Conservation (phyloP, 2,888 invertebrate species). For the Brenthis hecate region DNA sequence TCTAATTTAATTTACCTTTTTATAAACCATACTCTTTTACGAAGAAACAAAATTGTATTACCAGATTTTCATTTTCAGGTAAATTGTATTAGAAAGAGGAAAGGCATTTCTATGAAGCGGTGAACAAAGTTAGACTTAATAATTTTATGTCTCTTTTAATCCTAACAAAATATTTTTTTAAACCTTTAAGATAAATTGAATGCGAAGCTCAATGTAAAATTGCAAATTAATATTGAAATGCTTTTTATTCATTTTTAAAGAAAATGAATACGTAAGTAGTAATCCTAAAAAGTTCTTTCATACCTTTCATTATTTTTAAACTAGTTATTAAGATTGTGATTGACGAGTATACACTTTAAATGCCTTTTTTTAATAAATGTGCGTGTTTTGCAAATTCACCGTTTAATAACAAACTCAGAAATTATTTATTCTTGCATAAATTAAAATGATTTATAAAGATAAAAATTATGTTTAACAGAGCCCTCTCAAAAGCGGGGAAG, state of each 20-base stretch:
- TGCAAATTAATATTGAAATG: neutral
- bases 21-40: neutral
- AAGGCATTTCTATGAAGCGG: constrained; percentile 1
- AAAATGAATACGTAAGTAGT: neutral
- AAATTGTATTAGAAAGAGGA: constrained; percentile 29
- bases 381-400: no score
- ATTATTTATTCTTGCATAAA: no score
- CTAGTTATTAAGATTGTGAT: no score
- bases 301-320: neutral
- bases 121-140: constrained; percentile 5
- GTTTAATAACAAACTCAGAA: no score
- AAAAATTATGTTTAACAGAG: constrained; percentile 36
- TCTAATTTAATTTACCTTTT: neutral
- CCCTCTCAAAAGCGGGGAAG: constrained; percentile 32
- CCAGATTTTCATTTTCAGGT: constrained; percentile 48
- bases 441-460: no score
- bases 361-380: no score
- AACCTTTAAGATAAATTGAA: constrained; percentile 1
- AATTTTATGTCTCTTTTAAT: constrained; percentile 8
- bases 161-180: constrained; percentile 7
- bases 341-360: no score
- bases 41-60: constrained; percentile 48
- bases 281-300: neutral
- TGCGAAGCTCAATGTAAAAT: neutral
- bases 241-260: neutral